A percentile compares a stretch with the other conserved stretches of the same genome.
These are phyloP conservation scores for Drosophila guanche DNA, from an alignment of 1,140 invertebrate genomes.

Conservation along the genomic window DNA sequence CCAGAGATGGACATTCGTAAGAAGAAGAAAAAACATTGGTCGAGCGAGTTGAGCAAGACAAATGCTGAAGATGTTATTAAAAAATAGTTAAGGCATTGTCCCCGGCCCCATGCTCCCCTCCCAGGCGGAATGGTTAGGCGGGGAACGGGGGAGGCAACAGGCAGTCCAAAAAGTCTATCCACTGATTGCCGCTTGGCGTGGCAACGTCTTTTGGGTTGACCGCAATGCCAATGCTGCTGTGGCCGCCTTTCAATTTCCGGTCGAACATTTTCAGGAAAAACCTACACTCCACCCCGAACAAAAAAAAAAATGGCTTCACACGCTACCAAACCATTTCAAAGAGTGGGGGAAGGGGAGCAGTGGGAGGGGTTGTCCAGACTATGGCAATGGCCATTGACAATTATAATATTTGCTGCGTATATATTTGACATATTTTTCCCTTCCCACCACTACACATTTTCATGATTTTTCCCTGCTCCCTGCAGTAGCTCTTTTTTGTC, in stretches of 20 bases:
- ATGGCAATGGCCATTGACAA: conserved; percentile 57
- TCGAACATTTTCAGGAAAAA: conserved; percentile 35
- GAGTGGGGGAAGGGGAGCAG: conserved; percentile 2
- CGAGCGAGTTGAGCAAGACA: conserved; percentile 74
- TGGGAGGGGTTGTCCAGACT: background rate
- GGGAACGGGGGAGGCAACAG: background rate
- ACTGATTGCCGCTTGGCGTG: conserved; percentile 52
- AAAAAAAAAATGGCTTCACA: conserved; percentile 47
- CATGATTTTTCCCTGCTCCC: conserved; percentile 4
- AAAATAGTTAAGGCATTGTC: conserved; percentile 68
- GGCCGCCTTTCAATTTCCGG: conserved; percentile 51
- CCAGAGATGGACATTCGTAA: conserved; percentile 28
- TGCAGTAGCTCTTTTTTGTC: conserved; percentile 50
- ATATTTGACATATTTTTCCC: conserved; percentile 77
- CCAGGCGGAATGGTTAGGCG: background rate
- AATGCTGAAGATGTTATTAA: conserved; percentile 82
- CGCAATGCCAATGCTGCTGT: conserved; percentile 51
- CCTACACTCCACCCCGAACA: background rate
- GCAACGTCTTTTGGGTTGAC: conserved; percentile 24
- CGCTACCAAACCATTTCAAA: conserved; percentile 62
- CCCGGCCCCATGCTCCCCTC: conserved; percentile 22
- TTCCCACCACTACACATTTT: conserved; percentile 37
- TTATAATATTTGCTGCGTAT: conserved; percentile 71
- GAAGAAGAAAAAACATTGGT: conserved; percentile 39
- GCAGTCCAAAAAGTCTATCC: conserved; percentile 4